Percentiles rank a stretch among this genome's conserved stretches.
Conservation (phyloP, 1,140 invertebrate genomes). For the Agrilus planipennis region DNA sequence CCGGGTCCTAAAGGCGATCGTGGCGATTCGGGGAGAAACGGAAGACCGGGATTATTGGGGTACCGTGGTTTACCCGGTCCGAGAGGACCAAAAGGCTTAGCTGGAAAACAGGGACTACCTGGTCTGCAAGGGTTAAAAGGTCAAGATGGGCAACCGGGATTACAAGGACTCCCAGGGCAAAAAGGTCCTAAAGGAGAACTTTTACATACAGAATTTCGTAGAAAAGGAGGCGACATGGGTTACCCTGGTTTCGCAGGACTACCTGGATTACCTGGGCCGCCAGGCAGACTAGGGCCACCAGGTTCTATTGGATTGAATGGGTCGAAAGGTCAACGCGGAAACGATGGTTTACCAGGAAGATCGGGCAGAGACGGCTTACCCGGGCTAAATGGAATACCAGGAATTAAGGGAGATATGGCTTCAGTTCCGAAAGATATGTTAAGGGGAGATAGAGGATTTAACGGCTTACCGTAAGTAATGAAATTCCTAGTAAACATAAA, state of each 20-base stretch:
- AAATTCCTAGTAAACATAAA: neutral
- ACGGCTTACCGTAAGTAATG: slow-evolving; percentile 21
- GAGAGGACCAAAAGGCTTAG: slow-evolving; percentile 44
- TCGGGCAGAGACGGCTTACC: slow-evolving; percentile 39
- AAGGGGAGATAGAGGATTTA: slow-evolving; percentile 34
- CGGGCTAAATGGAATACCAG: slow-evolving; percentile 41
- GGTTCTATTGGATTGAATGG: slow-evolving; percentile 36
- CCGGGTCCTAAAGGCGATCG: slow-evolving; percentile 36
- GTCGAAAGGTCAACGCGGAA: slow-evolving; percentile 45
- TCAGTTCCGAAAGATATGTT: slow-evolving; percentile 34
- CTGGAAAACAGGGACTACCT: slow-evolving; percentile 47
- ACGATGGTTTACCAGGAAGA: slow-evolving; percentile 36
- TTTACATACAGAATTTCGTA: slow-evolving; percentile 13
- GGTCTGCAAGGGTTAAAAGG: slow-evolving; percentile 40
- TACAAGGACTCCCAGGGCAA: slow-evolving; percentile 34
- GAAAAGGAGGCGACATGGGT: slow-evolving; percentile 15
- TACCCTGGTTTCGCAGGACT: slow-evolving; percentile 35
- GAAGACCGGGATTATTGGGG: slow-evolving; percentile 43
- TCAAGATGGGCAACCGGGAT: slow-evolving; percentile 35
- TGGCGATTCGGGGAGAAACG: slow-evolving; percentile 36
- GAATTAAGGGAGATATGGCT: slow-evolving; percentile 41
- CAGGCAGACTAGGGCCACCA: slow-evolving; percentile 35
- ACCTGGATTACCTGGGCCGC: slow-evolving; percentile 35
- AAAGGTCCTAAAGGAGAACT: slow-evolving; percentile 27
- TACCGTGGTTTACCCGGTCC: slow-evolving; percentile 36